Conservation (phyloP, 2,113 vertebrate genomes). For the Sterrhoptilus dennistouni region DNA sequence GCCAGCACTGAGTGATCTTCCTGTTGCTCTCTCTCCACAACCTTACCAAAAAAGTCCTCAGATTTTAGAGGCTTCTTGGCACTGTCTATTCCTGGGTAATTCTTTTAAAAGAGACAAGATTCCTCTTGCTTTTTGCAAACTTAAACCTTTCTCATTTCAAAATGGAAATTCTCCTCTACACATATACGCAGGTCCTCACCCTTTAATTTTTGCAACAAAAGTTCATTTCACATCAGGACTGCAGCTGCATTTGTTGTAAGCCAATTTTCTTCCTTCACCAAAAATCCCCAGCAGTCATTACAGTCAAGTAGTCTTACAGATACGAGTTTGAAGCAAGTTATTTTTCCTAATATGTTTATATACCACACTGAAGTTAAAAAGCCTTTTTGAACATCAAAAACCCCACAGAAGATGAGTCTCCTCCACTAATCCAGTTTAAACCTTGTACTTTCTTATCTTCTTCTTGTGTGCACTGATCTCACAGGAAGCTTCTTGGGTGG, state of each 20-base stretch:
- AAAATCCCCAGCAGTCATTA: not conserved
- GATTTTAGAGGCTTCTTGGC: not conserved
- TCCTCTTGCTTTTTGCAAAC: not conserved
- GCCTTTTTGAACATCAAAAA: not conserved
- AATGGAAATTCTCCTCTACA: not conserved
- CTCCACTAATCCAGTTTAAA: not conserved
- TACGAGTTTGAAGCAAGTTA: not conserved
- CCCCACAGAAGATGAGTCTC: not conserved
- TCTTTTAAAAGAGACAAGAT: not conserved
- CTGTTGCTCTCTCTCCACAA: not conserved
- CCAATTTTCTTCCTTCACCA: not conserved
- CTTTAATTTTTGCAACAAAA: not conserved
- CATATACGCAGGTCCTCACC: not conserved
- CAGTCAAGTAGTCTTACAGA: not conserved
- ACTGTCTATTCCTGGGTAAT: not conserved
- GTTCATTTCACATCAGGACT: not conserved
- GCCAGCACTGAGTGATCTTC: not conserved
- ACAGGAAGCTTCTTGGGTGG: slow-evolving; percentile 37
- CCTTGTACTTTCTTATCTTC: not conserved
- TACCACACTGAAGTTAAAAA: not conserved
- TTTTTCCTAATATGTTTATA: not conserved
- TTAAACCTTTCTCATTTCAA: not conserved
- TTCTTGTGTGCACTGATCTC: not conserved
- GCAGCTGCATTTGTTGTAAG: not conserved
- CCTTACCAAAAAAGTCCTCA: not conserved